Evolutionary conservation across 1,140 invertebrate genomes (phyloP).

Genomic region (Lordiphosa mommai): DNA sequence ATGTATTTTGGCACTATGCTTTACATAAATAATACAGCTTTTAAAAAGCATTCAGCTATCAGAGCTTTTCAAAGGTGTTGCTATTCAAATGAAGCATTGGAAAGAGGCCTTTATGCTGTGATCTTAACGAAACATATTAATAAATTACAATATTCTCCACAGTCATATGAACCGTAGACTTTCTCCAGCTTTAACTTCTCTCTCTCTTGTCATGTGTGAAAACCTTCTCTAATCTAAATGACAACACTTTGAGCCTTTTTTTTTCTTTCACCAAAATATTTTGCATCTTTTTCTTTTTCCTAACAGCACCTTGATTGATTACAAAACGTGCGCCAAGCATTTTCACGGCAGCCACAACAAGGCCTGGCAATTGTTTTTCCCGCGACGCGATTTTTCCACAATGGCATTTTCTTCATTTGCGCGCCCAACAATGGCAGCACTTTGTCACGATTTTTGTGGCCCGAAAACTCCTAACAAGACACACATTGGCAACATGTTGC

Average conservation of each 20-base stretch:
- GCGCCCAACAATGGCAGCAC: constrained; percentile 75
- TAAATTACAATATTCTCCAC: too few relatives aligned
- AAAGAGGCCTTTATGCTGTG: too few relatives aligned
- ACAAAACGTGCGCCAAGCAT: constrained; percentile 70
- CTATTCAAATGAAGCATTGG: too few relatives aligned
- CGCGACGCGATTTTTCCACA: constrained; percentile 58
- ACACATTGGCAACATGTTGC: constrained; percentile 63
- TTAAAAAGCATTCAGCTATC: too few relatives aligned
- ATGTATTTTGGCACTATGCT: too few relatives aligned
- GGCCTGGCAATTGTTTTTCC: constrained; percentile 64
- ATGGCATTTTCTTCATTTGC: constrained; percentile 77
- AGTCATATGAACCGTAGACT: too few relatives aligned
- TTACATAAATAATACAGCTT: too few relatives aligned
- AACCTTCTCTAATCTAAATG: constrained; percentile 37
- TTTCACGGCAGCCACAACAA: constrained; percentile 62
- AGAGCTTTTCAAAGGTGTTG: too few relatives aligned
- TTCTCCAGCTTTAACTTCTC: constrained; percentile 9
- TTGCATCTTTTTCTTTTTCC: constrained; percentile 39
- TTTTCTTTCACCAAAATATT: constrained; percentile 41
- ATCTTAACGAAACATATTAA: too few relatives aligned
- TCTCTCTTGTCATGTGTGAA: constrained; percentile 9
- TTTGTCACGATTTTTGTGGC: constrained; percentile 70
- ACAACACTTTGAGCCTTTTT: constrained; percentile 50
- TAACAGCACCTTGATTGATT: constrained; percentile 67
- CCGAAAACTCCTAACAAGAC: constrained; percentile 57